Percentiles rank a stretch among this genome's conserved stretches.
Conservation (phyloP, 2,888 invertebrate species). For the Trichopria drosophilae region DNA sequence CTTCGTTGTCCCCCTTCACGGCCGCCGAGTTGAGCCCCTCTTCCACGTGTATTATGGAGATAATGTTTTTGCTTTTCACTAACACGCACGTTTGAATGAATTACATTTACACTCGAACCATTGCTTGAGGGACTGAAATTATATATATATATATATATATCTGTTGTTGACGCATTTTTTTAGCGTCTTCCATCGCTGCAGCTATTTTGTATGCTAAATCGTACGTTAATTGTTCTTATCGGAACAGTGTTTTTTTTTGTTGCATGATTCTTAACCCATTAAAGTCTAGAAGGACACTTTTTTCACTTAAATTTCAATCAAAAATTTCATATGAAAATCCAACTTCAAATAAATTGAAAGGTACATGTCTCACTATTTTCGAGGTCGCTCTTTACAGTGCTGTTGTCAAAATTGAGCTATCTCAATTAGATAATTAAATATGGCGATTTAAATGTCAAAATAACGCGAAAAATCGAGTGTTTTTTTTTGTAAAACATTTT, state of each 20-base stretch:
- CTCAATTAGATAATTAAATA: too few relatives aligned
- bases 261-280: slow-evolving; percentile 18
- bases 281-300: too few relatives aligned
- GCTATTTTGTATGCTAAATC: slow-evolving; percentile 16
- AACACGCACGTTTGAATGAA: slow-evolving; percentile 18
- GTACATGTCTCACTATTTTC: too few relatives aligned
- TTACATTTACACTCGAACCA: slow-evolving; percentile 13
- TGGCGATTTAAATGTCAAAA: too few relatives aligned
- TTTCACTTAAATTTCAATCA: too few relatives aligned
- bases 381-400: too few relatives aligned
- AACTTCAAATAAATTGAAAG: too few relatives aligned
- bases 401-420: too few relatives aligned
- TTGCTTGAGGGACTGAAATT: neutral
- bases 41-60: slow-evolving; percentile 14
- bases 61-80: slow-evolving; percentile 19
- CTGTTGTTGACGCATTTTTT: slow-evolving; percentile 11
- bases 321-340: too few relatives aligned
- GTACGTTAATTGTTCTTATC: slow-evolving; percentile 14
- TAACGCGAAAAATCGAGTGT: too few relatives aligned
- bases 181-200: slow-evolving; percentile 12
- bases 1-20: neutral
- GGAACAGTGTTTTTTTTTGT: slow-evolving; percentile 13
- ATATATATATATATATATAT: too few relatives aligned
- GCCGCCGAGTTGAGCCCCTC: slow-evolving; percentile 8
- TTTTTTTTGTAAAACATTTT: too few relatives aligned